These are phyloP conservation scores for Sebastes reedi DNA, from an alignment of 2,797 vertebrate genomes.

Conservation along the genomic window DNA sequence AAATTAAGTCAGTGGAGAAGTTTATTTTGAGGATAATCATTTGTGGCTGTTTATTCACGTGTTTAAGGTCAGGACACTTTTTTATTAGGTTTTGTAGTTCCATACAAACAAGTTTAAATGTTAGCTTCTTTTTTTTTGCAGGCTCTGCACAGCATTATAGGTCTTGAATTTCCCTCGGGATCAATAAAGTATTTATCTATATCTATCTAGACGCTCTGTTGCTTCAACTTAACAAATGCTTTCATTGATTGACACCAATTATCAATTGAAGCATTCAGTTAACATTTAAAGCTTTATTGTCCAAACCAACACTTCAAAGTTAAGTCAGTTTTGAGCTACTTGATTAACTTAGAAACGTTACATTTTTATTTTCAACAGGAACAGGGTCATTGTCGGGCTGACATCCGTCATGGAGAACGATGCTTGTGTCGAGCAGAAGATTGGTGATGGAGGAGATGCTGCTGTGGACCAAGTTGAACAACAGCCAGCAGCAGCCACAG, in stretches of 20 bases:
- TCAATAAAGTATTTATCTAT: no score
- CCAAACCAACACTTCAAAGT: background rate
- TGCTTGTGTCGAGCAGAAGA: conserved; percentile 82
- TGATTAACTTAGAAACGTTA: background rate
- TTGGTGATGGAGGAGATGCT: conserved; percentile 82
- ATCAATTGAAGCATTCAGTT: background rate
- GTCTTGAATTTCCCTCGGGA: no score
- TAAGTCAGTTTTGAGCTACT: background rate
- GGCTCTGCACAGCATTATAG: no score
- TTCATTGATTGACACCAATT: background rate
- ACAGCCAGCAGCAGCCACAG: conserved; percentile 55
- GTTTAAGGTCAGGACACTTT: conserved; percentile 1
- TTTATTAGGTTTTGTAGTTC: no score
- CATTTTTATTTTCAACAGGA: conserved; percentile 33
- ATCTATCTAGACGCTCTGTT: background rate
- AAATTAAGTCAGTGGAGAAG: no score
- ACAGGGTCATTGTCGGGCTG: conserved; percentile 28
- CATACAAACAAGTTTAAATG: no score
- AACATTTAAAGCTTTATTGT: background rate
- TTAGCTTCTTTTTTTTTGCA: no score
- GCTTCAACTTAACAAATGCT: background rate
- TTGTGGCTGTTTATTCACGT: no score
- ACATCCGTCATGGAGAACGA: conserved; percentile 90
- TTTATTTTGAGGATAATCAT: no score
- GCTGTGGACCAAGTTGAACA: conserved; percentile 59